Conservation (phyloP, 2,113 vertebrate genomes). For the Ciconia boyciana region DNA sequence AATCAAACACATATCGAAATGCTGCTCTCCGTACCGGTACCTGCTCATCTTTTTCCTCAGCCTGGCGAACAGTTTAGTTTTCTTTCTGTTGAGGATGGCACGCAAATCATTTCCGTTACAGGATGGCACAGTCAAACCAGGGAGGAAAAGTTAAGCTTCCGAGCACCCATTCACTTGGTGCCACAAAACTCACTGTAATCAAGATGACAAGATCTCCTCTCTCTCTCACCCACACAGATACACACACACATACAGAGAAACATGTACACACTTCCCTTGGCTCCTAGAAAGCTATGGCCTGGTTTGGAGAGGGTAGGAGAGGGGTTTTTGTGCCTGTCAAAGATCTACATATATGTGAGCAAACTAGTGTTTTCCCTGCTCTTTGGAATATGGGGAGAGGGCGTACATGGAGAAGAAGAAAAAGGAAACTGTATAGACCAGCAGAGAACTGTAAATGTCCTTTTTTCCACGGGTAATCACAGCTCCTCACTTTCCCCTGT, state of each 20-base stretch:
- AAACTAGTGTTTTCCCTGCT: neutral
- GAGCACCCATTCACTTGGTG: neutral
- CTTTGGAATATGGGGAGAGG: neutral
- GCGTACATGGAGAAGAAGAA: neutral
- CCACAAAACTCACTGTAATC: neutral
- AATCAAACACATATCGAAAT: neutral
- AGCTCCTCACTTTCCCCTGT: neutral
- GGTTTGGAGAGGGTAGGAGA: neutral
- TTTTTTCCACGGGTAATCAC: neutral
- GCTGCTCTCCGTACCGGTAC: slow-evolving; percentile 67
- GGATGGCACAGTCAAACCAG: slow-evolving; percentile 39
- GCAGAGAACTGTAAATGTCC: neutral
- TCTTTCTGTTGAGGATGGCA: slow-evolving; percentile 81
- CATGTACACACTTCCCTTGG: neutral
- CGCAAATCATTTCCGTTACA: slow-evolving; percentile 57
- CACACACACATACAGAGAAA: fast-evolving
- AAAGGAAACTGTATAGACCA: neutral
- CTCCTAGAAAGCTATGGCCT: neutral
- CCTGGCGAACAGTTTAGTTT: slow-evolving; percentile 82
- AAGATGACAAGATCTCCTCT: neutral
- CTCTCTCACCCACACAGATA: neutral
- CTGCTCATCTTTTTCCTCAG: slow-evolving; percentile 83
- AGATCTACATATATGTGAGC: neutral
- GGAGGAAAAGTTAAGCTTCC: slow-evolving; percentile 36
- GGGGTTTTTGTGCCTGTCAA: neutral